Conservation (phyloP, 2,888 invertebrate genomes). For the Polyommatus iphigenia region DNA sequence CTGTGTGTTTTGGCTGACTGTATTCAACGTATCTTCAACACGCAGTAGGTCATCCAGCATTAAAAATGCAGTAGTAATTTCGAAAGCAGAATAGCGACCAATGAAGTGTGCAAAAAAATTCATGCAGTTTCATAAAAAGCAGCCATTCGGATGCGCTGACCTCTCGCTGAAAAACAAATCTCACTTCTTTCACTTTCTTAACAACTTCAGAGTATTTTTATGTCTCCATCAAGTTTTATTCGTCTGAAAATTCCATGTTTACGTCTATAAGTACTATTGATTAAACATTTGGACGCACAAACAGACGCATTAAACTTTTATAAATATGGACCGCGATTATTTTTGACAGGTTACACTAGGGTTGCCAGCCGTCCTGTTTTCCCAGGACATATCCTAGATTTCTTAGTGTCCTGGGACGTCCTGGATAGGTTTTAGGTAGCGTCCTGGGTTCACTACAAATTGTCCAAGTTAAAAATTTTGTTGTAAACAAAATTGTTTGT, state of each 20-base stretch:
- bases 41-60: neutral
- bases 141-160: conserved; percentile 28
- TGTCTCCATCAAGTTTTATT: conserved; percentile 27
- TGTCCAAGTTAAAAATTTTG: too few species aligned
- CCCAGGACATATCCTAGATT: too few species aligned
- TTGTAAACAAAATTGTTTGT: too few species aligned
- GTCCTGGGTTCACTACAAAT: too few species aligned
- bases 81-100: conserved; percentile 3
- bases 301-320: conserved; percentile 25
- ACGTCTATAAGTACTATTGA: conserved; percentile 29
- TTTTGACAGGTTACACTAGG: neutral
- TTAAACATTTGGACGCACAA: conserved; percentile 27
- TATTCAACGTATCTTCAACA: neutral
- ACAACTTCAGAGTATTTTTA: conserved; percentile 27
- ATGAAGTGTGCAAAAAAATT: neutral
- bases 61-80: neutral
- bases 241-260: conserved; percentile 31
- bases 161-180: conserved; percentile 22
- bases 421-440: too few species aligned
- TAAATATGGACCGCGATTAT: neutral
- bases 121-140: conserved; percentile 13
- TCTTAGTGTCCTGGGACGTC: too few species aligned
- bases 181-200: conserved; percentile 28
- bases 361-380: too few species aligned
- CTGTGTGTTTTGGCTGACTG: neutral